Base-by-base conservation (phyloP, 2,888 invertebrate species). In the Hololepta plana region DNA sequence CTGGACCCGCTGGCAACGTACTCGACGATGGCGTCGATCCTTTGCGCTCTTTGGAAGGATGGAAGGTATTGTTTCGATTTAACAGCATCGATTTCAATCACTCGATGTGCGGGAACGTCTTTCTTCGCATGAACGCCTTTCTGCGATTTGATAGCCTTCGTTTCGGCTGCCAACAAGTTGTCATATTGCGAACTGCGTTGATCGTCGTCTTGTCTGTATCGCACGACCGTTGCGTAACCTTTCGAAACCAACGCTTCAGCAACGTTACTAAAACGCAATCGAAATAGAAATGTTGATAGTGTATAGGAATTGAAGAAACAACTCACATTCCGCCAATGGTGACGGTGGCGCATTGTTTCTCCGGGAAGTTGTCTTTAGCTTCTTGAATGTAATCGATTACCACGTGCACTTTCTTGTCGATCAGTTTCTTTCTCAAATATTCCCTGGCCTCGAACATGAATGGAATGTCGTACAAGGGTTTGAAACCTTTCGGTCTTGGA, bases 401-500 rank as follows among this genome's bases (percentile, higher is more conserved):
- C 5, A 95, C 82, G 41, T 76, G 79, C 0, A 95, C 87, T 53
- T 80, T 85, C 53, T 96, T 96, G 25, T 93, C 90, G 43, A 98
- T 75, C 8, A 98, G 62, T 48, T 91, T 90, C 50, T 93, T 95
- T 21, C 98, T 69, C 17, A 99, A 62, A 50, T 84, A 96, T 57
- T 99, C 98, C 27, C 98, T 72, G 0, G 95, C 93, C 54, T 99
- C 98, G 51, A 81, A 95, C 88, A 98, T 87, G 72, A 84, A 91
- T 2, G 98, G 98, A 46, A 96, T 82, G 50, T 99, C 98, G 51
- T 96, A 99, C 0, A 98, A 64, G 1, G 95, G 90, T 42, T 88
- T 74, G 51, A 71, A 81, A 33, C 72, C 73, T 53, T 77, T 80
- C 3, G 72, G 64, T 33, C 73, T 64, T 8, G 68, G 67, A 1